Percentiles rank a stretch among this genome's conserved stretches.
Evolutionary conservation across 2,888 invertebrate genomes (phyloP).

Genomic region (Spilosoma lubricipeda): DNA sequence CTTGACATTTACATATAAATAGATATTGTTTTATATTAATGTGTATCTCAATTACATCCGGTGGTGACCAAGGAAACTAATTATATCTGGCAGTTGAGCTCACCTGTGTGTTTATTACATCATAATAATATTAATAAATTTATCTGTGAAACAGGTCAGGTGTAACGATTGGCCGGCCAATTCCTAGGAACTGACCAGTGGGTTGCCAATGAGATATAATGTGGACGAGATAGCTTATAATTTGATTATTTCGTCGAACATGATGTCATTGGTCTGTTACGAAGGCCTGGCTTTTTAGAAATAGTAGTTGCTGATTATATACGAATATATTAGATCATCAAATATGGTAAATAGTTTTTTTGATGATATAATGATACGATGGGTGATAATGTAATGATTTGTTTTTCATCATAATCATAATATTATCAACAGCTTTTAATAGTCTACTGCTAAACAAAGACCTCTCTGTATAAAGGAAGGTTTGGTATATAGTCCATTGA

Average conservation of each 20-base stretch:
- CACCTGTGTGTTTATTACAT: conserved; percentile 15
- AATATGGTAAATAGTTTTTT: no score
- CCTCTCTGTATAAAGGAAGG: no score
- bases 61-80: neutral
- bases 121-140: conserved; percentile 10
- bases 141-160: conserved; percentile 9
- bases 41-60: conserved; percentile 5
- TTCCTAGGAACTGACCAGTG: conserved; percentile 7
- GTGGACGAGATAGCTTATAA: neutral
- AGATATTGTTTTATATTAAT: no score
- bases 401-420: no score
- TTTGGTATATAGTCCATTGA: no score
- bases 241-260: neutral
- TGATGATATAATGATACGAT: no score
- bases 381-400: no score
- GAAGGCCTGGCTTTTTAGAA: neutral
- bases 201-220: conserved; percentile 18
- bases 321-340: neutral
- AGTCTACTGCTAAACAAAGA: no score
- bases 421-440: no score
- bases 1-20: no score
- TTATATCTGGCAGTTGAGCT: neutral
- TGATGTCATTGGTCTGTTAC: conserved; percentile 5
- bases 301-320: neutral
- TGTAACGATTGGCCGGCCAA: conserved; percentile 1